Evolutionary conservation across 2,797 vertebrate species (phyloP).

Genomic region (Fistularia tabacaria): DNA sequence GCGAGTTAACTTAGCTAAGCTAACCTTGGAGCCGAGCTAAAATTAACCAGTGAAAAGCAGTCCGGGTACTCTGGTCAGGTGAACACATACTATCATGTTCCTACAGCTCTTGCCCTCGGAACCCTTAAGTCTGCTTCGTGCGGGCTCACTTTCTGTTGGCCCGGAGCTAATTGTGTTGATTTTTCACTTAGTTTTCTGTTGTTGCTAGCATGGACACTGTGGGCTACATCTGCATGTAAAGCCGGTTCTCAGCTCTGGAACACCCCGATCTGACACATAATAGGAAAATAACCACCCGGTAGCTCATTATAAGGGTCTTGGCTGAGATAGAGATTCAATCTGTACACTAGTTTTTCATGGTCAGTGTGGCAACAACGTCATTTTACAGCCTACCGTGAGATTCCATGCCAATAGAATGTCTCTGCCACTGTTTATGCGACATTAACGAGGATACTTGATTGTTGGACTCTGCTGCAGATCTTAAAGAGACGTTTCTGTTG

Average conservation of each 20-base stretch:
- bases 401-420: not conserved
- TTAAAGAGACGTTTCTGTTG: no score
- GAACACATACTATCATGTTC: not conserved
- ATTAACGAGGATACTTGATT: no score
- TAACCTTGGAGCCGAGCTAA: constrained; percentile 31
- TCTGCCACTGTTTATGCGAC: not conserved
- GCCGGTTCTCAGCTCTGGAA: not conserved
- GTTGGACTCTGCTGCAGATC: no score
- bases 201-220: constrained; percentile 2
- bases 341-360: no score
- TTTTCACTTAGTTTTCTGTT: constrained; percentile 6
- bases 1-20: constrained; percentile 30
- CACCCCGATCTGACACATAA: no score
- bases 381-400: not conserved
- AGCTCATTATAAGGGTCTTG: no score
- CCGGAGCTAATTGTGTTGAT: constrained; percentile 10
- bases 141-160: constrained; percentile 22
- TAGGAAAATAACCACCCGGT: no score
- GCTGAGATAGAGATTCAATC: no score
- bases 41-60: constrained; percentile 5
- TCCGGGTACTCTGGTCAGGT: not conserved
- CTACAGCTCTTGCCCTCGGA: no score
- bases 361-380: no score
- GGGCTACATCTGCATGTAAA: not conserved
- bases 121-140: no score